phyloP scores from a whole-genome alignment of 2,113 vertebrate species.

The Phrynocephalus versicolor region DNA sequence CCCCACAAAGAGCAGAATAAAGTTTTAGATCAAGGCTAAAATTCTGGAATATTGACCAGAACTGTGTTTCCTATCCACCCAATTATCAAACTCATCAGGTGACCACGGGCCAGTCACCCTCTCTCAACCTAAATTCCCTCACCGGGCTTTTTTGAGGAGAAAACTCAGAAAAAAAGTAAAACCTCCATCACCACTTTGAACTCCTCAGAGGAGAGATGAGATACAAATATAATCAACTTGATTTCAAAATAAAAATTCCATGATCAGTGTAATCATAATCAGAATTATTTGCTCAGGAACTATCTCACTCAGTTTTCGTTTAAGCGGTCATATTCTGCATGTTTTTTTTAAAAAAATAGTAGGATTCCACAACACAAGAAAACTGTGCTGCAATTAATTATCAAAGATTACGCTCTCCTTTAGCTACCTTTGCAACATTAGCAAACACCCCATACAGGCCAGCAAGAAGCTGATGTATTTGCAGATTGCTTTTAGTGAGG shows the following conservation, averaged over 20 bases:
- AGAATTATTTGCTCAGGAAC: background rate
- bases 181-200: background rate
- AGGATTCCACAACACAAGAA: slow-evolving; percentile 42
- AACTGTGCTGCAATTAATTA: slow-evolving; percentile 67
- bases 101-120: background rate
- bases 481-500: slow-evolving; percentile 61
- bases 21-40: no score
- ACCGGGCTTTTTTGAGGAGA: background rate
- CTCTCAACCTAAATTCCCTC: background rate
- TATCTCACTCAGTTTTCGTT: background rate
- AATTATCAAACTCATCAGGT: background rate
- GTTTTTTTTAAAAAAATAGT: background rate
- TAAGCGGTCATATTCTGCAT: background rate
- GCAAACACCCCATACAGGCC: slow-evolving; percentile 45
- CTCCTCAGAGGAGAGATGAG: background rate
- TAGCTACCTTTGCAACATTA: slow-evolving; percentile 56
- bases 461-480: slow-evolving; percentile 60
- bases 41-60: background rate
- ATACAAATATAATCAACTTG: background rate
- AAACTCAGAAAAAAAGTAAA: no score
- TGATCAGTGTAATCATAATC: background rate
- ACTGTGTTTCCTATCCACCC: background rate
- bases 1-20: no score
- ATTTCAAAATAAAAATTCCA: background rate
- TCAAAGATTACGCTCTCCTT: slow-evolving; percentile 53